Percentiles rank a stretch among this genome's conserved stretches.
Evolutionary conservation across 2,888 invertebrate genomes (phyloP).

Genomic region (Alentia gelatinosa): DNA sequence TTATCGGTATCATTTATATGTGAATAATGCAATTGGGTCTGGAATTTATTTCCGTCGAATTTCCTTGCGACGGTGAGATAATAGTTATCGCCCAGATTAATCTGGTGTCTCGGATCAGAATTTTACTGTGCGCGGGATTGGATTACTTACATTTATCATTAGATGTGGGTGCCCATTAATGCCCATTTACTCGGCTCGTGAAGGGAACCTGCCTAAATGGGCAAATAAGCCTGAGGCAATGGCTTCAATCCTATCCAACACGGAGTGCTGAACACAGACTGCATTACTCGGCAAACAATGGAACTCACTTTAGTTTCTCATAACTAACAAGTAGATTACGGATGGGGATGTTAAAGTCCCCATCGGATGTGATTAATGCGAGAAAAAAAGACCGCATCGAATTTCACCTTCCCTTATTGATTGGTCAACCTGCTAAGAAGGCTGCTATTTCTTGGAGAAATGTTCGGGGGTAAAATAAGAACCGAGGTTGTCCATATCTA

Average conservation of each 20-base stretch:
- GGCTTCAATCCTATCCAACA: not conserved
- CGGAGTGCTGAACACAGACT: not conserved
- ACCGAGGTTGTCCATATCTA: not conserved
- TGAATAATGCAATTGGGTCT: too few species aligned
- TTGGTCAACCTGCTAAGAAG: not conserved
- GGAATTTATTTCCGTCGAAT: too few species aligned
- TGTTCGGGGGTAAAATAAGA: not conserved
- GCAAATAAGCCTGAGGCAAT: conserved; percentile 4
- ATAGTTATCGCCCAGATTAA: not conserved
- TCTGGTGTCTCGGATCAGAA: not conserved
- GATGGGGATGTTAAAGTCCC: not conserved
- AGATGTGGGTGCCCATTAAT: not conserved
- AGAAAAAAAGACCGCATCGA: not conserved
- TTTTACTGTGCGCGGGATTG: not conserved
- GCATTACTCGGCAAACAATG: not conserved
- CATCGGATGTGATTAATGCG: not conserved
- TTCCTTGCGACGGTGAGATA: not conserved
- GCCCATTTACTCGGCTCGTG: not conserved
- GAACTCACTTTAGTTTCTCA: conserved; percentile 10
- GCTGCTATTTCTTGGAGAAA: not conserved
- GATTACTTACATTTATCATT: conserved; percentile 8
- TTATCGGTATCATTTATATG: too few species aligned
- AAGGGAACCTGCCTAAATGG: not conserved
- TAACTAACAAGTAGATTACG: conserved; percentile 21
- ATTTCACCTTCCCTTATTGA: not conserved